Base-by-base conservation (phyloP, 1,140 invertebrate species). In the Stenopsyche tienmushanensis region DNA sequence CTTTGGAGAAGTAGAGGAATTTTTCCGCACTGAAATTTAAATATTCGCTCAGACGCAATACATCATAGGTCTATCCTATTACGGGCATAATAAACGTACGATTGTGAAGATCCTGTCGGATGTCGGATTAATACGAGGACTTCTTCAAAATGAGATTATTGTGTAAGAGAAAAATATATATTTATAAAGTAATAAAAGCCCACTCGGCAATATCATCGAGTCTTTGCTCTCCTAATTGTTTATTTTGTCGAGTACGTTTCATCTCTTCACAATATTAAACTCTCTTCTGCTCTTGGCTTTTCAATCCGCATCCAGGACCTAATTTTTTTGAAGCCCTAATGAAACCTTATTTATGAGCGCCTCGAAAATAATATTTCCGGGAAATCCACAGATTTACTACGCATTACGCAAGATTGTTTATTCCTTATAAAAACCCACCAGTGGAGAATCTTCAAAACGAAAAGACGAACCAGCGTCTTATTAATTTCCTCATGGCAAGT, bases 311-410 rank as follows among this genome's bases (percentile, higher is more conserved):
- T 15, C 10, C 44, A n/a, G 44, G 8, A 47, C 21, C 24, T 42
- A 45, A 44, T 58, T 58, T 58, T 57, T 58, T 54, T 5, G 7
- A 57, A 57, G 21, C 55, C 55, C 39, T 57, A 58, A 58, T 45
- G 55, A 58, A 58, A 49, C 25, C 15, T 60, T 60, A 60, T 60
- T 60, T 60, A 21, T 21, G 34, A 57, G 39, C 34, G 18, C 21
- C 17, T 42, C 21, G 18, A 13, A 53, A 15, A 39, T 39, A 24
- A 17, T 60, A n/a, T 29, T 47, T 26, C 41, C 7, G 42, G 42
- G 23, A 60, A 60, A 47, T 23, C 47, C 42, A 10, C n/a, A 45
- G 42, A 60, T 44, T 60, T 47, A 34, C 13, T 34, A 34, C 5
- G 29, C 29, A 34, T 34, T 34, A 34, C 29, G 29, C 5, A 13